Percentiles rank a stretch among this genome's conserved stretches.
phyloP scores from a whole-genome alignment of 2,888 invertebrate species.

The Chymomyza fuscimana region DNA sequence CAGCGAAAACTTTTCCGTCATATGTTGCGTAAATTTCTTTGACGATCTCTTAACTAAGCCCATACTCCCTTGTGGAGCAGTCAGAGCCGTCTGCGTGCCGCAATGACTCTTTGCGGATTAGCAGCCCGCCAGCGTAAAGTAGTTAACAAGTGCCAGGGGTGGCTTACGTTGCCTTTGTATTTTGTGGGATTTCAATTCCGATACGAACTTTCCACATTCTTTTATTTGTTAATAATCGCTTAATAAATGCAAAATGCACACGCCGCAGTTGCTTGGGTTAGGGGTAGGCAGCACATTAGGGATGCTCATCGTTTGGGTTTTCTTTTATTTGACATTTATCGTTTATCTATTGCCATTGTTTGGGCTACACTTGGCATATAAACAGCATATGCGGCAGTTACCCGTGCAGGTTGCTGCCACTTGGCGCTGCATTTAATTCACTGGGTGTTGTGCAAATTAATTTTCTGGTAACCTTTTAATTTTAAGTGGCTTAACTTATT shows the following conservation, averaged over 20 bases:
- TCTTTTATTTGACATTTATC: constrained; percentile 65
- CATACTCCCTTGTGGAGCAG: neutral
- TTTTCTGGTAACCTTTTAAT: constrained; percentile 53
- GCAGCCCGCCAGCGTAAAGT: constrained; percentile 24
- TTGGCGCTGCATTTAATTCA: constrained; percentile 31
- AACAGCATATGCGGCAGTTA: neutral
- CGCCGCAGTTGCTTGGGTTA: constrained; percentile 14
- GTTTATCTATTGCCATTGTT: constrained; percentile 57
- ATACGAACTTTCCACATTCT: constrained; percentile 28
- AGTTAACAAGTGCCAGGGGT: constrained; percentile 31
- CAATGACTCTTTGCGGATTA: constrained; percentile 77
- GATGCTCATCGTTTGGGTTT: constrained; percentile 13
- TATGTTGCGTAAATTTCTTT: constrained; percentile 69
- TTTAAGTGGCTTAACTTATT: constrained; percentile 66
- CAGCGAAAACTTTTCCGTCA: constrained; percentile 51
- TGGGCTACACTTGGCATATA: neutral
- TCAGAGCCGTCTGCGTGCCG: constrained; percentile 21
- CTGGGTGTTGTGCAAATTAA: constrained; percentile 60
- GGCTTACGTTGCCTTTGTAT: neutral
- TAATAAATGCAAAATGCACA: constrained; percentile 76
- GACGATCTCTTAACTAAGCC: constrained; percentile 15
- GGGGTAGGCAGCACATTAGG: neutral
- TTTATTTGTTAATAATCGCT: constrained; percentile 77
- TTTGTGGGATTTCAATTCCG: neutral
- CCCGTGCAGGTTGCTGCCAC: neutral